A percentile compares a stretch with the other conserved stretches of the same genome.
phyloP scores from a whole-genome alignment of 2,888 invertebrate genomes.

The Hyles lineata region DNA sequence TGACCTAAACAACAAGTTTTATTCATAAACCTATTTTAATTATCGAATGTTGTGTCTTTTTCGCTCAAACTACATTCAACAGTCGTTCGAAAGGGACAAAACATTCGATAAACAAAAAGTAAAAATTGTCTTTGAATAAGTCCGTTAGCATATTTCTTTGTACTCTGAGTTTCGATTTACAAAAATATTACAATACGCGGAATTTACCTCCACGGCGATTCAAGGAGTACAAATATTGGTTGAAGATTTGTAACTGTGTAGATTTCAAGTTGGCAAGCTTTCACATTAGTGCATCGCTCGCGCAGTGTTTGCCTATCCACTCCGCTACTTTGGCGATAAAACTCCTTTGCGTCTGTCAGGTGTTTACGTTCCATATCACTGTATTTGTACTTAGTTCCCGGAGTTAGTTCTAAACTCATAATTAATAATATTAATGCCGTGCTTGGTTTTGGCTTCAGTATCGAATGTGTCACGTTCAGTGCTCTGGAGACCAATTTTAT shows the following conservation, averaged over 20 bases:
- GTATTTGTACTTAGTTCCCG: conserved; percentile 31
- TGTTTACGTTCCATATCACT: conserved; percentile 71
- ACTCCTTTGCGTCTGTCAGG: conserved; percentile 67
- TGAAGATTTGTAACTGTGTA: conserved; percentile 12
- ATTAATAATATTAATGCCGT: conserved; percentile 13
- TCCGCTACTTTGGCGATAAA: conserved; percentile 63
- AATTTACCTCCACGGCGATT: not conserved
- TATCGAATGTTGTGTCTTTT: too few relatives aligned
- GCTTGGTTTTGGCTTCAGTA: not conserved
- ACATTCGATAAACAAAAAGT: too few relatives aligned
- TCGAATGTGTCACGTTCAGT: not conserved
- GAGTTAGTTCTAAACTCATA: conserved; percentile 22
- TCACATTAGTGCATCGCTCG: conserved; percentile 26
- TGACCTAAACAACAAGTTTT: too few relatives aligned
- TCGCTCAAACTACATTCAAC: too few relatives aligned
- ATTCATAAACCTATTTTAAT: too few relatives aligned
- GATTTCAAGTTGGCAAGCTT: conserved; percentile 21
- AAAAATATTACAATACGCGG: not conserved
- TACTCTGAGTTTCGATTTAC: not conserved
- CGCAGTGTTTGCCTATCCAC: conserved; percentile 53
- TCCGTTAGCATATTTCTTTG: too few relatives aligned
- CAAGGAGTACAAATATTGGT: conserved; percentile 7
- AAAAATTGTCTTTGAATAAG: too few relatives aligned
- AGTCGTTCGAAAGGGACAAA: too few relatives aligned
- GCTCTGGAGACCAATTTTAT: not conserved